These are phyloP conservation scores for Zapornia atra DNA, from an alignment of 2,113 vertebrate genomes.

Conservation along the genomic window DNA sequence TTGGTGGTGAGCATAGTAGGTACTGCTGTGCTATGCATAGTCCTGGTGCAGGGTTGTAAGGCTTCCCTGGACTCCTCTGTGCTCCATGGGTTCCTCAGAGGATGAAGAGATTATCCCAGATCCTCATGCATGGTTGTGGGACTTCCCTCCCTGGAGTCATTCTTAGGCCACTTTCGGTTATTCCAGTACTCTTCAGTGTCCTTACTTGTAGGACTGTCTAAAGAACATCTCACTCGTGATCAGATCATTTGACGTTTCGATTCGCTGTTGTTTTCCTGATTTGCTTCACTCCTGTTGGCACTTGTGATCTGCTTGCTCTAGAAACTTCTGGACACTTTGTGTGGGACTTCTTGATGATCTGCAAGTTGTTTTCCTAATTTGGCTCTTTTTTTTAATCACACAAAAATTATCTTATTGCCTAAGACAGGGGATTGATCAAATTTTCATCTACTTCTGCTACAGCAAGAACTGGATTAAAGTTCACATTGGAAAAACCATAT, in stretches of 20 bases:
- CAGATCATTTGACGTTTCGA: accelerated
- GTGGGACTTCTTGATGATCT: not conserved
- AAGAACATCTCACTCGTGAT: not conserved
- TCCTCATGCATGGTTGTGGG: not conserved
- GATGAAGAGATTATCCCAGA: not conserved
- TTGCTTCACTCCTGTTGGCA: accelerated
- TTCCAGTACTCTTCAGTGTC: not conserved
- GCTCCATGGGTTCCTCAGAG: not conserved
- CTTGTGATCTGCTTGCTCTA: not conserved
- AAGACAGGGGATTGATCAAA: not conserved
- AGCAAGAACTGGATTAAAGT: not conserved
- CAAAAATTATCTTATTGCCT: not conserved
- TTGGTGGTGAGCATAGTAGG: accelerated
- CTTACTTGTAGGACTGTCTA: not conserved
- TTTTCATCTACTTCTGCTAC: not conserved
- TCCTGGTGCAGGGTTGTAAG: not conserved
- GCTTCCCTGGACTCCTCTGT: not conserved
- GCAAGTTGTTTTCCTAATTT: not conserved
- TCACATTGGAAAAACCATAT: not conserved
- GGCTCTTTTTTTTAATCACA: not conserved
- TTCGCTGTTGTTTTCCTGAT: not conserved
- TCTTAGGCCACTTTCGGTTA: not conserved
- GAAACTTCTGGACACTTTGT: not conserved
- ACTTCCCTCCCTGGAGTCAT: not conserved
- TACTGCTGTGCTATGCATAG: not conserved